These are phyloP conservation scores for Cetoscarus ocellatus DNA, from an alignment of 2,797 vertebrate species.

Conservation along the genomic window DNA sequence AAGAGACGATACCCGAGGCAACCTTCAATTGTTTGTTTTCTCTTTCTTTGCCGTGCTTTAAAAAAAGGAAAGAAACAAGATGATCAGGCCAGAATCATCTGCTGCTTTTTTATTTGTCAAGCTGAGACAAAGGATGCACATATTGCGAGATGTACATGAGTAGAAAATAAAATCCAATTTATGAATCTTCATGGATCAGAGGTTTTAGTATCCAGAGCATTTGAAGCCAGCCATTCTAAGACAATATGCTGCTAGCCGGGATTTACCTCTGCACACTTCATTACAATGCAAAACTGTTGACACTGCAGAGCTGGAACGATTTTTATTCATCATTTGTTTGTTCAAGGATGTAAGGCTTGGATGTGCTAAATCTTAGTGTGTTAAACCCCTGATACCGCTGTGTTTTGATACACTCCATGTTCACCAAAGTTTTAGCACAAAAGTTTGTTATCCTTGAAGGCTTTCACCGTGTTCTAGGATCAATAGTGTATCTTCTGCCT, in stretches of 20 bases:
- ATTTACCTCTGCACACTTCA: constrained; percentile 38
- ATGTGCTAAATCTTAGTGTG: constrained; percentile 5
- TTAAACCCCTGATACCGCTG: constrained; percentile 4
- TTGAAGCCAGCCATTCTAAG: constrained; percentile 35
- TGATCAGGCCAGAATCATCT: constrained; percentile 49
- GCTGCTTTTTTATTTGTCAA: constrained; percentile 39
- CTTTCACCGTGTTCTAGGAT: constrained; percentile 59
- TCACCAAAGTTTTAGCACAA: constrained; percentile 35
- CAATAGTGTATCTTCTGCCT: constrained; percentile 69
- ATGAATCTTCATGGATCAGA: constrained; percentile 53
- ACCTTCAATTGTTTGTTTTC: constrained; percentile 52
- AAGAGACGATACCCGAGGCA: constrained; percentile 62
- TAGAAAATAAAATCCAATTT: constrained; percentile 56
- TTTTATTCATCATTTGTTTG: constrained; percentile 37
- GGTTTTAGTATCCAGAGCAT: constrained; percentile 38
- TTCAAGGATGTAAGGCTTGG: constrained; percentile 7
- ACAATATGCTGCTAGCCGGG: constrained; percentile 21
- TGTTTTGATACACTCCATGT: constrained; percentile 23
- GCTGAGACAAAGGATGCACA: constrained; percentile 40
- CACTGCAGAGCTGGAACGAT: constrained; percentile 2
- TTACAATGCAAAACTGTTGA: constrained; percentile 43
- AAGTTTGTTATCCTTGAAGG: constrained; percentile 63
- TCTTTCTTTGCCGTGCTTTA: background rate
- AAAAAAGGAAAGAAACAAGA: constrained; percentile 6
- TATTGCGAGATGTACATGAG: constrained; percentile 38